Base-by-base conservation (phyloP, 2,113 vertebrate species). In the Gavia stellata region DNA sequence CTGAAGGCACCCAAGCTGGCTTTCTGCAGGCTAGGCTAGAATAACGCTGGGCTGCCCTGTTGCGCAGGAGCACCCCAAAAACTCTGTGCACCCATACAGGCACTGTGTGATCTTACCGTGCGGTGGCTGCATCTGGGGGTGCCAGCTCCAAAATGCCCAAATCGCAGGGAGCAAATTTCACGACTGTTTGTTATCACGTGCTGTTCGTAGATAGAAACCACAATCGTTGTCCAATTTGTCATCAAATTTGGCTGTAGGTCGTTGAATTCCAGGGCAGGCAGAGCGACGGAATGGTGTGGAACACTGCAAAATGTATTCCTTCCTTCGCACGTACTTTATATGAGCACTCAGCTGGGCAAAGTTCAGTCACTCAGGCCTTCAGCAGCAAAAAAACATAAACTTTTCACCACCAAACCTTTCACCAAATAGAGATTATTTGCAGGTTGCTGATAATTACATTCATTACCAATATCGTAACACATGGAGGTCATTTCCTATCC, bases 221-320 rank as follows among this genome's bases (percentile, higher is more conserved):
- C 3, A 6, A 14, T 17, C 4, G 2, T 14, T 14, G 14, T 33
- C 34, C 58, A 23, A 3, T 45, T 61, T 68, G 29, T 12, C 45
- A 59, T 34, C 72, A 26, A 6, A 56, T 55, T 38, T 42, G 63
- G 23, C 42, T 59, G 36, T 21, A 50, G 29, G n/a, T 55, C 28
- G 4, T 9, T 21, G 70, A 77, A 72, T 31, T 73, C 23, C 8
- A 18, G 9, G 16, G 16, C 44, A 72, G 59, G 33, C 14, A 31
- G 33, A 40, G 2, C 0, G 1, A 31, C 2, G 1, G 10, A 67
- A 3, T 10, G 29, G 0, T 29, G 28, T 19, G 34, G 33, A 86
- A 3, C 58, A 53, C 28, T 20, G 4, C 10, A 50, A 36, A 85
- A 55, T 29, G 1, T 10, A n/a, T 44, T 44, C 16, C 17, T 36